Conservation (phyloP, 2,888 invertebrate species). For the Dynastes grantii region DNA sequence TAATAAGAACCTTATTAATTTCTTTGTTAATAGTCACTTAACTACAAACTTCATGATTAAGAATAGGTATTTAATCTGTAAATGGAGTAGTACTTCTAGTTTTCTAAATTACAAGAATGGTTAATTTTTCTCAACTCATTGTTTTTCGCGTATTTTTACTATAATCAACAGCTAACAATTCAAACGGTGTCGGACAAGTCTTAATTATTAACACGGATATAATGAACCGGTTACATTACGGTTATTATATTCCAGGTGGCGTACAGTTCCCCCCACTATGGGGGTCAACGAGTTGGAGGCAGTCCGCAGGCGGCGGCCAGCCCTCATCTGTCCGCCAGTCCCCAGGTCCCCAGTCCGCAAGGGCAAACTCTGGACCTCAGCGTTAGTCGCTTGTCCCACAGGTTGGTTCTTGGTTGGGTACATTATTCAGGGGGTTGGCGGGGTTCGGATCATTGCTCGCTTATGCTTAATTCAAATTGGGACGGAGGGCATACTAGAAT, state of each 20-base stretch:
- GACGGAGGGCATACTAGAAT: constrained; percentile 30
- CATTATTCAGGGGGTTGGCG: constrained; percentile 50
- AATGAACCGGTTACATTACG: constrained; percentile 57
- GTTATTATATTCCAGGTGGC: constrained; percentile 75
- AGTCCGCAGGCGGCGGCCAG: constrained; percentile 91
- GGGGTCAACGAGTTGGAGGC: constrained; percentile 81
- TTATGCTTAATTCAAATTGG: constrained; percentile 47
- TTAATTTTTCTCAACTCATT: too few relatives aligned
- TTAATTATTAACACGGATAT: constrained; percentile 60
- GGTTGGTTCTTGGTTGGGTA: constrained; percentile 71
- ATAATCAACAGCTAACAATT: too few relatives aligned
- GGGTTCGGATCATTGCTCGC: constrained; percentile 49
- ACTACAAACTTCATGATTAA: too few relatives aligned
- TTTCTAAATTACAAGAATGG: too few relatives aligned
- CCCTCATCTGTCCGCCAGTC: constrained; percentile 88
- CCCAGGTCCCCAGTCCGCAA: constrained; percentile 92
- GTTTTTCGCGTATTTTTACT: neutral
- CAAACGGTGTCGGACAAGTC: constrained; percentile 7
- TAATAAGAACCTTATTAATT: too few relatives aligned
- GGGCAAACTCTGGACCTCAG: constrained; percentile 92
- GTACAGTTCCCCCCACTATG: constrained; percentile 84
- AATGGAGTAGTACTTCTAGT: neutral
- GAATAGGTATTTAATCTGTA: too few relatives aligned
- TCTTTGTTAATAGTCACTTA: too few relatives aligned
- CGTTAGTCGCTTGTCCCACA: constrained; percentile 89